Base-by-base conservation (phyloP, 1,140 invertebrate genomes). In the Saccostrea glomerata region DNA sequence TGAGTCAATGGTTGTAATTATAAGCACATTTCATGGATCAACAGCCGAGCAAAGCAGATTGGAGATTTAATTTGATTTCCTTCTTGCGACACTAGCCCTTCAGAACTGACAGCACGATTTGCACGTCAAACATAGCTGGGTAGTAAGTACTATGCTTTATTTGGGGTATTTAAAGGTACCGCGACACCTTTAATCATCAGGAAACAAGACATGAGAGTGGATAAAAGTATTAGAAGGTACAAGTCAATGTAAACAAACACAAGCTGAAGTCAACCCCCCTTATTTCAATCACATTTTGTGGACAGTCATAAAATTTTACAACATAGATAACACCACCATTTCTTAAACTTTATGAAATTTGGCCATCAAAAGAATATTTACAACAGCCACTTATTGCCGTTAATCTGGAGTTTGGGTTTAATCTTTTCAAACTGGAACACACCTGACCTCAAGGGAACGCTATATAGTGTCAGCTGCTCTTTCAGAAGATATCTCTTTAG, bases 11-110 rank as follows among this genome's bases (percentile, higher is more conserved):
- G 25, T 77, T 77, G 70, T 25, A 77, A 77, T 77, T 77, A 77
- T 77, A 77, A 77, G 70, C 70, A 77, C 23, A 77, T 77, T 77
- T 77, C 70, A 77, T 36, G 70, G 70, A 77, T 77, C 70, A 77
- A 77, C 70, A 77, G 25, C 13, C 4, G 70, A 77, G 70, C 70
- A 77, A 36, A 25, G 70, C 70, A 77, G 70, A 77, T 77, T 77
- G 70, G 70, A 77, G 70, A 77, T 77, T 77, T 77, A 77, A 73
- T 73, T 73, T 73, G 70, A 73, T 73, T 73, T 73, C 70, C 70
- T 73, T 36, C 70, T 36, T 73, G 23, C 23, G 70, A 73, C 70
- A 73, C 25, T 73, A 73, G 25, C 70, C 70, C 70, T 77, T 77
- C 25, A 77, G 25, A 77, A 36, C 25, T 77, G 70, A 77, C 70